Conservation (phyloP, 37 sponge, comb jelly and placozoan species). For the Halichondria panicea region DNA sequence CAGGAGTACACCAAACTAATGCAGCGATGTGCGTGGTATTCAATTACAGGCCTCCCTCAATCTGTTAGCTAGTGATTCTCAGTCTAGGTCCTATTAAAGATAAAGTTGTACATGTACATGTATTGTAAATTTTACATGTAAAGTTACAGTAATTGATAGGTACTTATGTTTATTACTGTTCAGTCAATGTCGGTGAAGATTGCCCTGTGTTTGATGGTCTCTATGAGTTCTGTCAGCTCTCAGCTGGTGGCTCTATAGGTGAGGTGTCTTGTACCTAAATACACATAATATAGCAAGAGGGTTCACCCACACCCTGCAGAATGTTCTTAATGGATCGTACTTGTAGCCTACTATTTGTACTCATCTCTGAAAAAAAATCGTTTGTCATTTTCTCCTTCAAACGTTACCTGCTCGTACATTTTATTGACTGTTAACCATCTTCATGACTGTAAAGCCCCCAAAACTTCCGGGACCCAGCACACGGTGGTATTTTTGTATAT, state of each 20-base stretch:
- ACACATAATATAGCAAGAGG: too few species aligned
- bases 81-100: constrained; percentile 1
- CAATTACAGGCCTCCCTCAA: background rate
- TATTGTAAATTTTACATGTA: background rate
- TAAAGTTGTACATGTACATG: background rate
- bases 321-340: too few species aligned
- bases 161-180: background rate
- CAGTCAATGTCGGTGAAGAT: constrained; percentile 99
- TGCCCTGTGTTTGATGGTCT: constrained; percentile 99
- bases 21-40: constrained; percentile 86
- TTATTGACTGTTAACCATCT: too few species aligned
- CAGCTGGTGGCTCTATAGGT: constrained; percentile 98
- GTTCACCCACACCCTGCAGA: too few species aligned
- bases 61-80: background rate
- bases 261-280: too few species aligned
- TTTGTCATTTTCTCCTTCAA: too few species aligned
- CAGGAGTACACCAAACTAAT: constrained; percentile 91
- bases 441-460: too few species aligned
- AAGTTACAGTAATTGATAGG: background rate
- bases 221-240: constrained; percentile 98
- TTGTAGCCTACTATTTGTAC: too few species aligned
- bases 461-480: too few species aligned
- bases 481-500: background rate
- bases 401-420: too few species aligned
- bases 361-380: too few species aligned